phyloP scores from a whole-genome alignment of 1,140 invertebrate genomes.

The Scaptomyza hsui region DNA sequence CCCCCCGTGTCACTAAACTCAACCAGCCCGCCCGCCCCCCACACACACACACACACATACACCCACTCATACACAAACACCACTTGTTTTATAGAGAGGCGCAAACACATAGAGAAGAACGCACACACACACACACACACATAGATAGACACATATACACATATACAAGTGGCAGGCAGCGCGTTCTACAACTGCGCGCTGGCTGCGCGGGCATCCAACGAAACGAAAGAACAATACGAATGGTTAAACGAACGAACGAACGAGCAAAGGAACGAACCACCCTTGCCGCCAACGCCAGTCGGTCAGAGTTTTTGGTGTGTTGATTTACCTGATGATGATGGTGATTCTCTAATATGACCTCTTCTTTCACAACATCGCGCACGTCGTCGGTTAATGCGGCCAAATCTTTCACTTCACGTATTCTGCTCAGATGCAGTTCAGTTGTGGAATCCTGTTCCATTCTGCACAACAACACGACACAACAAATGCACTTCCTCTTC shows the following conservation, averaged over 20 bases:
- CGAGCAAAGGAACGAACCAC: constrained; percentile 55
- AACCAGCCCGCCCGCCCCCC: constrained; percentile 4
- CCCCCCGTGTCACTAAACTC: constrained; percentile 18
- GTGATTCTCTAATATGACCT: constrained; percentile 79
- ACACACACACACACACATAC: constrained; percentile 35
- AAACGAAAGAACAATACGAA: constrained; percentile 20
- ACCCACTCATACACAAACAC: constrained; percentile 15
- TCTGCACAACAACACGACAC: constrained; percentile 51
- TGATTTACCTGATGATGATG: constrained; percentile 77
- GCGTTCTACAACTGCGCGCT: constrained; percentile 51
- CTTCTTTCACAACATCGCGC: constrained; percentile 80
- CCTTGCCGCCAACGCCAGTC: constrained; percentile 56
- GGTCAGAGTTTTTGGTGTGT: constrained; percentile 52
- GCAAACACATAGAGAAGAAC: constrained; percentile 2
- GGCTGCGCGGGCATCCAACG: constrained; percentile 50
- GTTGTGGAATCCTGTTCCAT: constrained; percentile 83
- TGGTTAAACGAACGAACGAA: constrained; percentile 35
- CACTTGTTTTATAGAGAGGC: constrained; percentile 57
- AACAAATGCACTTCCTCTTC: constrained; percentile 63
- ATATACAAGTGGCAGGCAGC: constrained; percentile 15
- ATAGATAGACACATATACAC: constrained; percentile 10
- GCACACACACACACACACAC: constrained; percentile 5
- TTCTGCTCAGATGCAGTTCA: constrained; percentile 81
- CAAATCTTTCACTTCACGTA: constrained; percentile 78
- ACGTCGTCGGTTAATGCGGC: constrained; percentile 72